These are phyloP conservation scores for Sylvilagus floridanus DNA, from an alignment of 2,797 vertebrate genomes.

Conservation along the genomic window DNA sequence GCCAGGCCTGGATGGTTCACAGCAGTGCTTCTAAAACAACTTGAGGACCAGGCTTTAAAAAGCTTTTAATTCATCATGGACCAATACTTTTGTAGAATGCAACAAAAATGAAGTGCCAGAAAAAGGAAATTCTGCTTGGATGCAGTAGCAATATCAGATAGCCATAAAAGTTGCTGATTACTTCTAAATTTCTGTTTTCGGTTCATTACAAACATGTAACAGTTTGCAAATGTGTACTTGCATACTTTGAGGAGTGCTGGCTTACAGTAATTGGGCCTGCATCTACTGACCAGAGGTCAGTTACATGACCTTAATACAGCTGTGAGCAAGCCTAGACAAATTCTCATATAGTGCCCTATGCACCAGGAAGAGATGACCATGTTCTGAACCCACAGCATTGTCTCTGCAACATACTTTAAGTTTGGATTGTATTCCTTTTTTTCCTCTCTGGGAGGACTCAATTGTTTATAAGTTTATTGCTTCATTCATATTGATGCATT, in stretches of 20 bases:
- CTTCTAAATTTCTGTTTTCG: constrained; percentile 36
- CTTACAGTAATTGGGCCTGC: neutral
- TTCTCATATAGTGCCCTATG: neutral
- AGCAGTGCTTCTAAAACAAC: neutral
- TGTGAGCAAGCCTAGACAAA: constrained; percentile 47
- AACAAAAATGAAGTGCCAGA: constrained; percentile 25
- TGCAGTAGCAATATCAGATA: neutral
- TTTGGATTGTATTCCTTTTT: neutral
- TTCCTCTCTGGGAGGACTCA: neutral
- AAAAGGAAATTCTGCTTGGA: constrained; percentile 32
- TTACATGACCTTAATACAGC: neutral
- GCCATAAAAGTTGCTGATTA: neutral
- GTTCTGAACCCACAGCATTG: neutral
- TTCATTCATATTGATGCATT: constrained; percentile 15
- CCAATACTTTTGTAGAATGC: constrained; percentile 3
- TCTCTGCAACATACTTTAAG: neutral
- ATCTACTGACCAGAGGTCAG: constrained; percentile 18
- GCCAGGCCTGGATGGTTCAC: neutral
- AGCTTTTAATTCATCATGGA: neutral
- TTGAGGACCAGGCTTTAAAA: neutral
- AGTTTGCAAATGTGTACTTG: constrained; percentile 1
- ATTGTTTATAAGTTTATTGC: constrained; percentile 46
- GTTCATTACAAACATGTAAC: constrained; percentile 16
- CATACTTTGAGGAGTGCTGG: neutral
- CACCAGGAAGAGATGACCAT: neutral